phyloP scores from a whole-genome alignment of 2,113 vertebrate genomes.

The Camelus bactrianus region DNA sequence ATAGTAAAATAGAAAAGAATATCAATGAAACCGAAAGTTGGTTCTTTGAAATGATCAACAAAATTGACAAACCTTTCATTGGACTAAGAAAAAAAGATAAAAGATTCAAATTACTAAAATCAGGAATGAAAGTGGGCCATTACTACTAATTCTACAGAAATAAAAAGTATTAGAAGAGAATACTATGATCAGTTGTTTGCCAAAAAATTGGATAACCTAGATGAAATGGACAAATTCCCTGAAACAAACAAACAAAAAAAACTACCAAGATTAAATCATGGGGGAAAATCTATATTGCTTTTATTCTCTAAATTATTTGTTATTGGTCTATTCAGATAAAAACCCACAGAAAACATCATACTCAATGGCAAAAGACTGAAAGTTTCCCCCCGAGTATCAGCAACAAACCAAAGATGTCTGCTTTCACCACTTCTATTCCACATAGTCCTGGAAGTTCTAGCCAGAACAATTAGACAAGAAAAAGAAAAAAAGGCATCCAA shows the following conservation, averaged over 20 bases:
- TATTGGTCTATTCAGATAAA: background rate
- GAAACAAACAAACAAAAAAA: constrained; percentile 27
- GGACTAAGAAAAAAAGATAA: background rate
- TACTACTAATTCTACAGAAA: background rate
- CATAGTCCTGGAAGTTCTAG: background rate
- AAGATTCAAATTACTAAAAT: background rate
- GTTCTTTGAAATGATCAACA: background rate
- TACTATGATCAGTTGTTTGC: background rate
- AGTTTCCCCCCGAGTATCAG: background rate
- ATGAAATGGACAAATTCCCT: constrained; percentile 10
- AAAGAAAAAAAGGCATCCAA: background rate
- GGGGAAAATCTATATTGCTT: background rate
- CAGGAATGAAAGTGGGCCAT: background rate
- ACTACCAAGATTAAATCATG: background rate
- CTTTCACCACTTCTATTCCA: background rate
- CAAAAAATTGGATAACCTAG: background rate
- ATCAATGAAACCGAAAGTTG: background rate
- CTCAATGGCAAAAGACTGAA: background rate
- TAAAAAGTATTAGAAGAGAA: background rate
- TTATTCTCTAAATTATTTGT: no score
- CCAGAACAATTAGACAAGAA: constrained; percentile 2
- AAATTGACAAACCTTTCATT: background rate
- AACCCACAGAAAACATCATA: background rate
- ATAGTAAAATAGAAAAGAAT: background rate
- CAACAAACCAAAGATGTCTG: background rate